These are phyloP conservation scores for Muschampia plurimacula DNA, from an alignment of 2,888 invertebrate species.

Conservation along the genomic window DNA sequence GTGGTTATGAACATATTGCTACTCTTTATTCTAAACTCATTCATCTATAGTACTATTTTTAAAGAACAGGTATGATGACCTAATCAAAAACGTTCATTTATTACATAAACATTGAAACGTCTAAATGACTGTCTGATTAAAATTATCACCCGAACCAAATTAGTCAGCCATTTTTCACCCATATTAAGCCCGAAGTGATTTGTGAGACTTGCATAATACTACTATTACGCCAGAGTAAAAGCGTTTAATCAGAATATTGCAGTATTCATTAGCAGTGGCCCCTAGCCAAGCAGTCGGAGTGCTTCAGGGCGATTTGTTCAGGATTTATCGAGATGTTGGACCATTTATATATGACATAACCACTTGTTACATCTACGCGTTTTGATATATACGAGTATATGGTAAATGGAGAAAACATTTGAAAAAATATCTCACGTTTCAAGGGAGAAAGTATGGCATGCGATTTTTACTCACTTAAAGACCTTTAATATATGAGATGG, in stretches of 20 bases:
- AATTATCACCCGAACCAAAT: not conserved
- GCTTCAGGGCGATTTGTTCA: not conserved
- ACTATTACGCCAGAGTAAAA: not conserved
- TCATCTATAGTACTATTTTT: too few species aligned
- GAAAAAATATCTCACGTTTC: too few species aligned
- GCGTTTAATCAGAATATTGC: not conserved
- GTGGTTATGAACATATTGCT: not conserved
- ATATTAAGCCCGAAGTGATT: not conserved
- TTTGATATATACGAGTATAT: too few species aligned
- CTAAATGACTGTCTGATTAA: not conserved
- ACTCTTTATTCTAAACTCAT: not conserved
- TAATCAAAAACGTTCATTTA: not conserved
- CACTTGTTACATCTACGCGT: not conserved
- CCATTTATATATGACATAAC: not conserved
- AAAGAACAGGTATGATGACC: not conserved
- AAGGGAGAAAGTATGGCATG: too few species aligned
- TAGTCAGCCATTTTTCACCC: not conserved
- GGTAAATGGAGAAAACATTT: too few species aligned
- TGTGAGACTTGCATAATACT: not conserved
- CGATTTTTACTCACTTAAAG: too few species aligned
- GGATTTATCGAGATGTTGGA: not conserved
- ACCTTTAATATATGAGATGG: too few species aligned
- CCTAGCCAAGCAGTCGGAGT: not conserved
- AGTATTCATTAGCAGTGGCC: not conserved
- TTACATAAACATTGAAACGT: not conserved